Evolutionary conservation across 1,140 invertebrate species (phyloP), one percentile per base, ranked within the genome.

Genomic region (Lepeophtheirus salmonis): DNA sequence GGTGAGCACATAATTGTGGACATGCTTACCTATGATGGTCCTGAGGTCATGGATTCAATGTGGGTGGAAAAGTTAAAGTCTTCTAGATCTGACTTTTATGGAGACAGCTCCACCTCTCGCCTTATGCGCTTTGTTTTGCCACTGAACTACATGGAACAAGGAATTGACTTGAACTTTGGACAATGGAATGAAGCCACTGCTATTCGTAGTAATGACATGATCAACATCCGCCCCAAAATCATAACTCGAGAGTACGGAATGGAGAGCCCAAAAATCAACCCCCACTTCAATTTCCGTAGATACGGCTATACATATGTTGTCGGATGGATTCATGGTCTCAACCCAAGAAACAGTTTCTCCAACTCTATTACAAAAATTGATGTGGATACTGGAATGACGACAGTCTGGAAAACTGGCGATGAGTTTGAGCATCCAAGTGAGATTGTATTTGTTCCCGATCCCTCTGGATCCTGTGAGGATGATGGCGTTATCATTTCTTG

Each of bases 221-320:
- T 20, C 20, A 17, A 18, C 16, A 17, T 50, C 16, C 16, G 16
- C 2, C 49, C 49, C 2, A 17, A 54, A 3, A 22, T 22, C n/a
- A 22, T 54, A 14, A 20, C 22, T 2, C 2, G 14, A 20, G 52
- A 54, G n/a, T n/a, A 16, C n/a, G 52, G 52, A 20, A 20, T 17
- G 14, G 52, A 54, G 52, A 17, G 23, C 23, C 52, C 52, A 3
- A 18, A 14, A n/a, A 20, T 54, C 16, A 54, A 54, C 16, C 16
- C 16, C 3, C 16, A 54, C 18, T 2, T 54, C 23, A 17, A 22
- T n/a, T 17, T 17, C 17, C 16, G 21, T 14, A 54, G 23, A 22
- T 54, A 54, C 22, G n/a, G 23, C 14, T 54, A 20, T 54, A 22
- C 52, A 1, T 54, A 54, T 22, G 52, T 54, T 2, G 23, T 54